Base-by-base conservation (phyloP, 2,888 invertebrate genomes). In the Cataglyphis rosenhaueri region DNA sequence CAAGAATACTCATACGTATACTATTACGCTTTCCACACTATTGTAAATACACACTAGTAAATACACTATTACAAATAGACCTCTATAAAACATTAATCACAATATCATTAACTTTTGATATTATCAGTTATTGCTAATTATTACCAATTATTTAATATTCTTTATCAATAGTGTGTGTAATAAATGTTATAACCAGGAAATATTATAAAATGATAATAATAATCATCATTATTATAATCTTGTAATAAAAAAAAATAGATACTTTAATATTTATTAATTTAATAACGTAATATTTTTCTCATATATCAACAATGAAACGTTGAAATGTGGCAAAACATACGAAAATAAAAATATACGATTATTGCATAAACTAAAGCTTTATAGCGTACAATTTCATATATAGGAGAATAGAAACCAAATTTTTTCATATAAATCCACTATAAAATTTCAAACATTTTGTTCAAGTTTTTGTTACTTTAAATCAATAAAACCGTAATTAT, bases 341-440 rank as follows among this genome's bases (percentile, higher is more conserved):
- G 59, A 29, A 57, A 4, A 73, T 41, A 41, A 25, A 73, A 29
- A 57, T 73, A 41, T 12, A 38, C 38, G 5, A 29, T 73, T 73
- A 25, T 38, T 71, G 38, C 1, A 41, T 73, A n/a, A 59, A 73
- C n/a, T 41, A 29, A 73, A 73, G 38, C n/a, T 73, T 73, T 29
- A 12, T 41, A 38, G 38, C 29, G 18, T 29, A 61, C n/a, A 61
- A 73, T n/a, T 61, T 41, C 4, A 3, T 21, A 18, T 61, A 48
- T 48, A 48, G 18, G 4, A 52, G 48, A 52, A n/a, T 0, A n/a
- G 8, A 8, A 73, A 44, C 4, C 0, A 15, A 59, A 29, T 29
- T 25, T 15, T 38, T 4, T 12, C 12, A 38, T 41, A 41, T 38
- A 38, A 71, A 57, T 73, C 25, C 15, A 25, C 4, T 59, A 59